Evolutionary conservation across 2,797 vertebrate species (phyloP).

Genomic region (Peromyscus attwateri): DNA sequence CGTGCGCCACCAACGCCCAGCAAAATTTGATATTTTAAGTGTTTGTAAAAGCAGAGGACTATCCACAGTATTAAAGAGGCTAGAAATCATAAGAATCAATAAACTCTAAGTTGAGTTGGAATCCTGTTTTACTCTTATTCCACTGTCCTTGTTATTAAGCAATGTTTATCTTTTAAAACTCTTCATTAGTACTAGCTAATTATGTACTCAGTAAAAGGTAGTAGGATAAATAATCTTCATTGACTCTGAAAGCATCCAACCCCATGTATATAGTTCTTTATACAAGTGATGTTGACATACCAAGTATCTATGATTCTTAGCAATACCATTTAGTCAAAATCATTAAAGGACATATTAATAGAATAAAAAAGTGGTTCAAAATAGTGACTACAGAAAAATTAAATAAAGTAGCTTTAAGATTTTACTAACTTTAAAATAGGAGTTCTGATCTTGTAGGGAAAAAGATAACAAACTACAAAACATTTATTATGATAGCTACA

Average conservation of each 20-base stretch:
- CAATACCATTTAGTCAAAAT: background rate
- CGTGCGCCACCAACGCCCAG: too few relatives aligned
- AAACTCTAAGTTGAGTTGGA: background rate
- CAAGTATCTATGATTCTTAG: background rate
- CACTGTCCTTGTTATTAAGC: background rate
- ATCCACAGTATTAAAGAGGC: background rate
- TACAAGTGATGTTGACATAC: background rate
- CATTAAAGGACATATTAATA: background rate
- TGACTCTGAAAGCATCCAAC: background rate
- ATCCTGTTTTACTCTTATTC: background rate
- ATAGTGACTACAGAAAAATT: background rate
- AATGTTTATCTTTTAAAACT: background rate
- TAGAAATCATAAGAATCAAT: background rate
- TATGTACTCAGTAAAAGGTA: background rate
- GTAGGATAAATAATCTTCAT: background rate
- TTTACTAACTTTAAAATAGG: background rate
- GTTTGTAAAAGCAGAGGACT: constrained; percentile 10
- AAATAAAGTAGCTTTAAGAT: background rate
- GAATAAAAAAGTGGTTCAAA: constrained; percentile 32
- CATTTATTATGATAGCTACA: background rate
- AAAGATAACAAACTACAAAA: background rate
- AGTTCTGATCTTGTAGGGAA: background rate
- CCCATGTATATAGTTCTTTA: background rate
- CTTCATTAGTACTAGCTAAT: background rate
- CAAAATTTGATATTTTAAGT: background rate